A percentile compares a stretch with the other conserved stretches of the same genome.
phyloP scores from a whole-genome alignment of 2,888 invertebrate genomes.

The Lumbricus terrestris region DNA sequence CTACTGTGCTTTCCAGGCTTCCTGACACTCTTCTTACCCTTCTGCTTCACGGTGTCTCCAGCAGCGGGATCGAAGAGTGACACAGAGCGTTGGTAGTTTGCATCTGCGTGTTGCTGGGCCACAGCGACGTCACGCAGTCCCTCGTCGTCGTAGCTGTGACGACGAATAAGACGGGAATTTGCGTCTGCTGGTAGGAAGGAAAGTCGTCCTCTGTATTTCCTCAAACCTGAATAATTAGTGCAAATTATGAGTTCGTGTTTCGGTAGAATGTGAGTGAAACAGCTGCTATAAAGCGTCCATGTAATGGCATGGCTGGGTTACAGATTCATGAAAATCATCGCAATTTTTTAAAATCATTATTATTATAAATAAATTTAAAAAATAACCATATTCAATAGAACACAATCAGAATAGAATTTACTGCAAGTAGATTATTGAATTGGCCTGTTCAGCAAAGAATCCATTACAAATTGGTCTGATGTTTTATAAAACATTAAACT shows the following conservation, averaged over 20 bases:
- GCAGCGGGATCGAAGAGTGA: not conserved
- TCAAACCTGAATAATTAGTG: conserved; percentile 63
- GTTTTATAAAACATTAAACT: no score
- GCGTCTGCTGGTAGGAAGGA: conserved; percentile 72
- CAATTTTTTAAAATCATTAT: no score
- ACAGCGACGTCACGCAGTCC: not conserved
- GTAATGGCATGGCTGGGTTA: not conserved
- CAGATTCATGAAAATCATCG: no score
- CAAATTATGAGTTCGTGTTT: not conserved
- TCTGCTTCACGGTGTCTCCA: not conserved
- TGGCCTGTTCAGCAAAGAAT: no score
- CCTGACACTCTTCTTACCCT: not conserved
- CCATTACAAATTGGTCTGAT: no score
- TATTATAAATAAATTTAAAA: no score
- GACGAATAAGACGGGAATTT: not conserved
- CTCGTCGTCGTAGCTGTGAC: not conserved
- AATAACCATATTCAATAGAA: no score
- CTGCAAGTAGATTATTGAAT: no score
- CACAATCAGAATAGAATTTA: no score
- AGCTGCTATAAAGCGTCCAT: not conserved
- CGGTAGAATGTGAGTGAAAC: not conserved
- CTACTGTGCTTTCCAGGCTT: not conserved
- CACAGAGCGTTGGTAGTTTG: not conserved
- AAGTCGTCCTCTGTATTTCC: conserved; percentile 81
- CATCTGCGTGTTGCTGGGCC: not conserved